These are phyloP conservation scores for Diphyllodes magnificus DNA, from an alignment of 2,113 vertebrate genomes.

Conservation along the genomic window DNA sequence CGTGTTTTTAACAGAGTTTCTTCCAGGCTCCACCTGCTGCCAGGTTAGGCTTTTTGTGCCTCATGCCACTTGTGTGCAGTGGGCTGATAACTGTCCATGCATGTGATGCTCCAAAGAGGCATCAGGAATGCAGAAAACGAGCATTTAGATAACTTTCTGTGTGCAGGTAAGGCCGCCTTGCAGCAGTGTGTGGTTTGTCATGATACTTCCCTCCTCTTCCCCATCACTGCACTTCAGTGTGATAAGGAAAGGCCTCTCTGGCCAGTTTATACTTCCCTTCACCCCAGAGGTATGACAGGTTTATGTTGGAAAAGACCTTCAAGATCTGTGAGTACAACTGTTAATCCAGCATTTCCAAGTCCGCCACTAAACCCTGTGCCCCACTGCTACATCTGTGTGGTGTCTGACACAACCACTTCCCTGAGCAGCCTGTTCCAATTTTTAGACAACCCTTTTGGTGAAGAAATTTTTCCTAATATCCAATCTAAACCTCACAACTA, in stretches of 20 bases:
- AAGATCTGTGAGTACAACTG: not conserved
- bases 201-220: not conserved
- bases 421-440: not conserved
- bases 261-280: not conserved
- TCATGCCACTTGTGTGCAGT: accelerated
- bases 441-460: not conserved
- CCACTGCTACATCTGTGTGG: not conserved
- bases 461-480: not conserved
- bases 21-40: not conserved
- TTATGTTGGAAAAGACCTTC: not conserved
- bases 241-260: not conserved
- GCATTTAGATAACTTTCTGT: not conserved
- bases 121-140: not conserved
- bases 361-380: too few species aligned
- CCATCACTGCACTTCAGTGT: not conserved
- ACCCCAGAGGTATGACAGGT: not conserved
- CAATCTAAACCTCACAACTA: not conserved
- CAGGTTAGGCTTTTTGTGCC: not conserved
- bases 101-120: not conserved
- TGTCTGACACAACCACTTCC: not conserved
- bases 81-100: accelerated
- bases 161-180: not conserved
- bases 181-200: accelerated
- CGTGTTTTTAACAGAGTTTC: not conserved
- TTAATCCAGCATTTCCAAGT: not conserved